A percentile compares a stretch with the other conserved stretches of the same genome.
These are phyloP conservation scores for Luidia sarsii DNA, from an alignment of 53 echinoderm and acorn worm genomes.

Conservation along the genomic window DNA sequence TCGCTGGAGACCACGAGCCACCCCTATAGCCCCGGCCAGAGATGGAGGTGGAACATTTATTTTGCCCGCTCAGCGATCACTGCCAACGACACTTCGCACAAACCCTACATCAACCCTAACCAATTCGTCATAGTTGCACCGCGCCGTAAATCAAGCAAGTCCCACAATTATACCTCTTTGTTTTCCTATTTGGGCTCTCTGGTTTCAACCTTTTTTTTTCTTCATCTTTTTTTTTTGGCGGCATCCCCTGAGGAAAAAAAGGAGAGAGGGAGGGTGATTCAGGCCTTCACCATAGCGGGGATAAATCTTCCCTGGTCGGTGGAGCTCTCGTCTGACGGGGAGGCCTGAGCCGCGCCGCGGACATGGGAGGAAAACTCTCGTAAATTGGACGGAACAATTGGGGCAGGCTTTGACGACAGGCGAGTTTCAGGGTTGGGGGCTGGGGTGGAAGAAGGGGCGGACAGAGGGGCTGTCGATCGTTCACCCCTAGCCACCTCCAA, in stretches of 20 bases:
- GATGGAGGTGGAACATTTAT: no score
- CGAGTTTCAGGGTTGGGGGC: background rate
- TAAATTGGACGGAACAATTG: conserved; percentile 58
- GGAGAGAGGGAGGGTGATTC: no score
- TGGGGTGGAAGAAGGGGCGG: background rate
- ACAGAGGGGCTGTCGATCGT: background rate
- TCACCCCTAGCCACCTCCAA: conserved; percentile 21
- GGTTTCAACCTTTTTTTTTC: background rate
- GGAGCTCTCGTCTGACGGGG: conserved; percentile 26
- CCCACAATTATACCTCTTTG: no score
- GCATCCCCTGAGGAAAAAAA: background rate
- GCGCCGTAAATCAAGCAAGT: conserved; percentile 25
- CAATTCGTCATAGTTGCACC: conserved; percentile 37
- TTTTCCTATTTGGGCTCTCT: no score
- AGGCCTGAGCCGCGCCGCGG: conserved; percentile 20
- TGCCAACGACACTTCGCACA: no score
- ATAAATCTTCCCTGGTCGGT: conserved; percentile 50
- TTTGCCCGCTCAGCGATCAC: no score
- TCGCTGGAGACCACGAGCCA: no score
- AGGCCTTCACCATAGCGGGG: no score
- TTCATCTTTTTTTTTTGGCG: background rate
- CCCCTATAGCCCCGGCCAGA: no score
- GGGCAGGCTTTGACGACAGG: conserved; percentile 46
- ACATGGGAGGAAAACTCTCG: conserved; percentile 24
- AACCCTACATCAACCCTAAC: no score